Base-by-base conservation (phyloP, 2,797 vertebrate species). In the Crossoptilon crossoptilon region DNA sequence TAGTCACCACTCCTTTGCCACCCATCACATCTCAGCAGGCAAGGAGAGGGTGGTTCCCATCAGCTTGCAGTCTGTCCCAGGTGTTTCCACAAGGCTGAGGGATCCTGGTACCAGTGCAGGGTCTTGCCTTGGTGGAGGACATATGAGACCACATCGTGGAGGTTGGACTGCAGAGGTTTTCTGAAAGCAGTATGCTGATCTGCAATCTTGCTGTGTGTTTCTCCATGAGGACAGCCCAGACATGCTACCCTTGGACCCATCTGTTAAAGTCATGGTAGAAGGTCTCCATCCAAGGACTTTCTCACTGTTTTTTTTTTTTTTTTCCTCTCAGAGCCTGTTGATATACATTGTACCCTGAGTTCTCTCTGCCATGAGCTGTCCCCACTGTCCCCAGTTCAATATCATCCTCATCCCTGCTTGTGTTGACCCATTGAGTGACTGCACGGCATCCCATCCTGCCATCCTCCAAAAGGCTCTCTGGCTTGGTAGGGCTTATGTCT, bases 71-170 rank as follows among this genome's bases (percentile, higher is more conserved):
- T 19, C 19, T 17, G 37, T 35, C 26, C 10, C 69, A 43, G 12
- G 24, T 15, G 24, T 67, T 91, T 72, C 5, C 2, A 9, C 8
- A 63, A 56, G 51, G 13, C 24, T 62, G 12, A 1, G 3, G 23
- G 60, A 67, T 3, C 4, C 31, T 71, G 26, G 2, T 1, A 1
- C 6, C 60, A 19, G 2, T 1, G 1, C 4, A 27, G 24, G 43
- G 14, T 29, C 4, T 63, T 76, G 24, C 13, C 19, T 16, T 66
- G 37, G 56, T 41, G 16, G 22, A 67, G 27, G 19, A 33, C 39
- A 39, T 35, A 29, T 2, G 6, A 80, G 24, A 51, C 15, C 2
- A 3, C 5, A 15, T 29, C 33, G 16, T 27, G 73, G 48, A 68
- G 23, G 7, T 5, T 5, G 1, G 0, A 11, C 14, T 24, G 9